Conservation (phyloP, 2,888 invertebrate species). For the Agrochola circellaris region DNA sequence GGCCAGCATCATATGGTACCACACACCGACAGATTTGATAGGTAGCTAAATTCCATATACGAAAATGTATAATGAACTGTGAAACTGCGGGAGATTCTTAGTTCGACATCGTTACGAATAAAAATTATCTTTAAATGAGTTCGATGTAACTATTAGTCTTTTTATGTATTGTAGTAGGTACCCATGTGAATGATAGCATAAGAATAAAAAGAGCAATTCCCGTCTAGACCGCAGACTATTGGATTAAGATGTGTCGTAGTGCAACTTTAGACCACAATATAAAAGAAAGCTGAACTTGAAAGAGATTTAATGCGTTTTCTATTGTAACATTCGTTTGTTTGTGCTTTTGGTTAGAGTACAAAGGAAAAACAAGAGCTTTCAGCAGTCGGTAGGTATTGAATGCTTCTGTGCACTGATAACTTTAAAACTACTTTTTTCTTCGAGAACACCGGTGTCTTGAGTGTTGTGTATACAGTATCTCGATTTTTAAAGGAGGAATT, state of each 20-base stretch:
- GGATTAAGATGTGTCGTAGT: constrained; percentile 68
- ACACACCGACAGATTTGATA: background rate
- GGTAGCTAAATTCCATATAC: background rate
- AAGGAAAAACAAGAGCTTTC: constrained; percentile 28
- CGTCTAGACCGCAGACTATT: constrained; percentile 70
- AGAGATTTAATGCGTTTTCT: constrained; percentile 48
- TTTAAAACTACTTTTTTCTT: constrained; percentile 7
- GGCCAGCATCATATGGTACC: background rate
- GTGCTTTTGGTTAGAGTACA: constrained; percentile 6
- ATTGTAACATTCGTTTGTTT: constrained; percentile 35
- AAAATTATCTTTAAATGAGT: background rate
- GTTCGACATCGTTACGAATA: background rate
- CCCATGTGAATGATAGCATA: constrained; percentile 19
- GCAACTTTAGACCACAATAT: constrained; percentile 40
- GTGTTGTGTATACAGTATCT: background rate
- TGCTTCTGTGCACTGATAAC: background rate
- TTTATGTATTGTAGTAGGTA: background rate
- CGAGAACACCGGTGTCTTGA: background rate
- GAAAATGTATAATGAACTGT: background rate
- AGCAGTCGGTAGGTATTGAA: background rate
- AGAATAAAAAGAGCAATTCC: constrained; percentile 53
- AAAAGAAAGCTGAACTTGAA: constrained; percentile 50
- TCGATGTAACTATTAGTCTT: background rate
- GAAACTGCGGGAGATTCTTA: background rate
- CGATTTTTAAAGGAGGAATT: background rate